Base-by-base conservation (phyloP, 1,140 invertebrate genomes). In the Tyrophagus putrescentiae region DNA sequence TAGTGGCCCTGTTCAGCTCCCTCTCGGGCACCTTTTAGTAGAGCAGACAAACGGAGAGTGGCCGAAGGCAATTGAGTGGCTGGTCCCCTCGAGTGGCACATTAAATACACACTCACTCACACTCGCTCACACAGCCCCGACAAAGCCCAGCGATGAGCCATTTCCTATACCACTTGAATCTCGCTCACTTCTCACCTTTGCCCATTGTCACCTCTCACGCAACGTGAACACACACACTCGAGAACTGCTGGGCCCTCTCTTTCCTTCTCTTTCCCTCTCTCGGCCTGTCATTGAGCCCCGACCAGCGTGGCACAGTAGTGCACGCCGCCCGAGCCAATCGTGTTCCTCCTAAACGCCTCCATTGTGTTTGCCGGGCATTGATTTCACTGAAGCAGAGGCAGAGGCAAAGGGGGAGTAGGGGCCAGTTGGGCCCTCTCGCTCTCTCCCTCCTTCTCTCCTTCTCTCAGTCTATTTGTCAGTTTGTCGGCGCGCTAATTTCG, bases 121-220 rank as follows among this genome's bases (percentile, higher is more conserved):
- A n/a, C n/a, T n/a, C n/a, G n/a, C n/a, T n/a, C n/a, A n/a, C n/a
- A n/a, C n/a, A n/a, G n/a, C n/a, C n/a, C 13, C 21, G 36, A 39
- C 36, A 39, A 39, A 39, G 36, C 36, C 36, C 21, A 21, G n/a
- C n/a, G 45, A 48, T 48, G 45, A 29, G 45, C 45, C 45, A 48
- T 48, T 48, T 48, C 45, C 45, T 48, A 48, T 48, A 48, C 45
- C 45, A 48, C 45, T 48, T 48, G 45, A 48, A 29, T n/a, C n/a
- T n/a, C 9, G 45, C 18, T 18, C 18, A 48, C 36, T 39, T 39
- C 36, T 39, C 36, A 39, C 36, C 36, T 39, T 39, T 39, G 36
- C 21, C 36, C 36, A 39, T 39, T 39, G 36, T 39, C 36, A 39
- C 36, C n/a, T n/a, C n/a, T 39, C 36, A 39, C 36, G 36, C 36